A percentile compares a stretch with the other conserved stretches of the same genome.
phyloP scores from a whole-genome alignment of 2,888 invertebrate species.

The Zaprionus bogoriensis region DNA sequence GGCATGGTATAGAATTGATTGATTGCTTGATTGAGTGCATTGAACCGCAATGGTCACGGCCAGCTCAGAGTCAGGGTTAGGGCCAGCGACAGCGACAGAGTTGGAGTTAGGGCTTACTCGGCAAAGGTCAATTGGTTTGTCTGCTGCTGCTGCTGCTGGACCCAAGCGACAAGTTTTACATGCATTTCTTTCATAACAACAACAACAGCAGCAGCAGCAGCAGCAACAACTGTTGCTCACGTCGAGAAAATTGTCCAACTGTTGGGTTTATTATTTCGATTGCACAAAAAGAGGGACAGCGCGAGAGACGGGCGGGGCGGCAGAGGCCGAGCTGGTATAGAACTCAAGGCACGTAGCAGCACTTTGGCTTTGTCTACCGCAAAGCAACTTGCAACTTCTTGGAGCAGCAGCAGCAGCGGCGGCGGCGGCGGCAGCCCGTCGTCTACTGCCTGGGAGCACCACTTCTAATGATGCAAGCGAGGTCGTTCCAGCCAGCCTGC shows the following conservation, averaged over 20 bases:
- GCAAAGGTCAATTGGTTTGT: slow-evolving; percentile 70
- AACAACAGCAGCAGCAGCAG: slow-evolving; percentile 4
- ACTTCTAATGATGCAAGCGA: slow-evolving; percentile 77
- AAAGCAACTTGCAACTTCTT: slow-evolving; percentile 54
- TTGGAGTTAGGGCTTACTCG: not conserved
- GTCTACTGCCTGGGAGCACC: slow-evolving; percentile 61
- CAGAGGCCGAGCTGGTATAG: slow-evolving; percentile 22
- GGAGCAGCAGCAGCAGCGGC: slow-evolving; percentile 19
- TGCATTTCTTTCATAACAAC: slow-evolving; percentile 53
- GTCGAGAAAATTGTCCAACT: slow-evolving; percentile 75
- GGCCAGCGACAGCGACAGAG: slow-evolving; percentile 1
- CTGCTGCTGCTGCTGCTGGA: slow-evolving; percentile 10
- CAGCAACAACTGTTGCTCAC: slow-evolving; percentile 50
- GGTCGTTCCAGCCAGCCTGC: slow-evolving; percentile 64
- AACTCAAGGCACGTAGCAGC: slow-evolving; percentile 75
- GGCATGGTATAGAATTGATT: slow-evolving; percentile 66
- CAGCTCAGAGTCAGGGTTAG: not conserved
- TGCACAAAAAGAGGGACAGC: slow-evolving; percentile 36
- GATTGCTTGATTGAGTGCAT: slow-evolving; percentile 74
- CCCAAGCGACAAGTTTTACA: slow-evolving; percentile 66
- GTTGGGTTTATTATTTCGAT: slow-evolving; percentile 77
- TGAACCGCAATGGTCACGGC: slow-evolving; percentile 57
- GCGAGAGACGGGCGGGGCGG: slow-evolving; percentile 4
- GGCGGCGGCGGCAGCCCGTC: slow-evolving; percentile 31
- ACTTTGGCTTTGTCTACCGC: slow-evolving; percentile 68